Conservation (phyloP, 2,888 invertebrate genomes). For the Ischnus inquisitorius region DNA sequence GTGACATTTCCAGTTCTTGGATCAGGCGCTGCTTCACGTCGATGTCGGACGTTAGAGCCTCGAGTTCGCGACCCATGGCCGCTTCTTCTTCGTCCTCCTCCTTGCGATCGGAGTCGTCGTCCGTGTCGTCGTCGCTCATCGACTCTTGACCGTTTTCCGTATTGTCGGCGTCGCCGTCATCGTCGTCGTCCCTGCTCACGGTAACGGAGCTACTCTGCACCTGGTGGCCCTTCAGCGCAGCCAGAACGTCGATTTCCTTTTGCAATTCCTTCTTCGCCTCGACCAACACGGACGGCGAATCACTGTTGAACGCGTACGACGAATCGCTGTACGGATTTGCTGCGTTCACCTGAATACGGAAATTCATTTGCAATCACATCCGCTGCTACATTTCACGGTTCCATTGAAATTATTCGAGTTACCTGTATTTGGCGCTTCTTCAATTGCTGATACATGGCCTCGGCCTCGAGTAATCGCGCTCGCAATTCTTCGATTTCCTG, state of each 20-base stretch:
- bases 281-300: constrained; percentile 88
- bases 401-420: not conserved
- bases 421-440: constrained; percentile 85
- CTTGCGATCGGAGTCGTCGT: constrained; percentile 88
- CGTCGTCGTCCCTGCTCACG: constrained; percentile 86
- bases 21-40: constrained; percentile 97
- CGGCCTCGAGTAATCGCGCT: constrained; percentile 95
- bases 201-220: constrained; percentile 79
- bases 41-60: constrained; percentile 96
- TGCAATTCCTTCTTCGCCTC: constrained; percentile 94
- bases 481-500: constrained; percentile 96
- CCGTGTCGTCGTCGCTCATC: constrained; percentile 87
- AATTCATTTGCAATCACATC: not conserved
- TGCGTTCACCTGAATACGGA: constrained; percentile 78
- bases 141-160: constrained; percentile 88
- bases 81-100: constrained; percentile 86
- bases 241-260: constrained; percentile 88
- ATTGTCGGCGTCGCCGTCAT: constrained; percentile 86
- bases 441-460: constrained; percentile 91
- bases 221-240: constrained; percentile 82
- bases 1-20: constrained; percentile 96
- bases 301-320: constrained; percentile 88
- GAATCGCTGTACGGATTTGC: constrained; percentile 85
- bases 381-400: too few species aligned
- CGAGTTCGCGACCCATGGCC: constrained; percentile 92